Evolutionary conservation across 2,113 vertebrate genomes (phyloP), one percentile per base, ranked within the genome.

Genomic region (Gnathonemus echidnorhynchus): DNA sequence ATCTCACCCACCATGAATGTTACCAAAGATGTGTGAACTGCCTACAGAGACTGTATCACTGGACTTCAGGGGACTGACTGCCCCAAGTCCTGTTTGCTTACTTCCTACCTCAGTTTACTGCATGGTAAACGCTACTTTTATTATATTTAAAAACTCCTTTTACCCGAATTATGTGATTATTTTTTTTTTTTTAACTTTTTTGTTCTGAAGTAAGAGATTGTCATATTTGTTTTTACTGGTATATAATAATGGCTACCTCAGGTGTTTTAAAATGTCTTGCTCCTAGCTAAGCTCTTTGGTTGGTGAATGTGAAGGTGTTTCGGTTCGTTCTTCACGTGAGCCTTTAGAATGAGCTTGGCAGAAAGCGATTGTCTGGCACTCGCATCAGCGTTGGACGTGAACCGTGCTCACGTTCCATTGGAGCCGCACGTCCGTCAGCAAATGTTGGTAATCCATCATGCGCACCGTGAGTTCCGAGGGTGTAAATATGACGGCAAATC

Each of bases 61-160:
- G 96, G 96, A 97, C 96, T 95, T 93, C 94, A 96, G 95, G 96
- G 93, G 53, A 62, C 56, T 7, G 94, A 92, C 90, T 90, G 93
- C 50, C 50, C 74, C 94, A 89, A 93, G 92, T 89, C 92, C 88
- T 88, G 21, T 96, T 95, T 95, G 97, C 95, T 96, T 93, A 95
- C 93, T 95, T 96, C 96, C 97, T 98, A 99, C 98, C 98, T 99
- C 97, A 96, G 94, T 96, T 95, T 95, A 94, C 95, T 94, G 35
- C 70, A 86, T 83, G 94, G 96, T 90, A 89, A 93, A 95, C 95
- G 94, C 94, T 52, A 95, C 94, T 91, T 88, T 80, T 80, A 39
- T 42, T 90, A 91, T 89, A 89, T 91, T 92, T 91, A 89, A 88
- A 86, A 90, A 93, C 93, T 92, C 89, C 92, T 94, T 88, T 94